Percentiles rank a stretch among this genome's conserved stretches.
Evolutionary conservation across 2,797 vertebrate genomes (phyloP).

Genomic region (Eulemur coronatus): DNA sequence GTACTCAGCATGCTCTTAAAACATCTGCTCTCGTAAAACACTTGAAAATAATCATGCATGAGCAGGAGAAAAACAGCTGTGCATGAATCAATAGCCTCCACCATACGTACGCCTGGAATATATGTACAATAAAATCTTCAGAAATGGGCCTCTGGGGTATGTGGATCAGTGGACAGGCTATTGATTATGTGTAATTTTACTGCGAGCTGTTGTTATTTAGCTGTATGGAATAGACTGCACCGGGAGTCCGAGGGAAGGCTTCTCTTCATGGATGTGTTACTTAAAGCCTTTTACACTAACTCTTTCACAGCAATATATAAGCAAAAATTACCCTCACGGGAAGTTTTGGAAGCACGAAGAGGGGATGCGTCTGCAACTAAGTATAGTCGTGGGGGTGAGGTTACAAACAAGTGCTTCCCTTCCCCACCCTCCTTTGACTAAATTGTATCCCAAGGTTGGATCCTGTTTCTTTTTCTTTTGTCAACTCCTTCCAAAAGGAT

Average conservation of each 20-base stretch:
- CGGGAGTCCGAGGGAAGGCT: not conserved
- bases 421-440: not conserved
- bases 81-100: slow-evolving; percentile 23
- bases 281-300: slow-evolving; percentile 30
- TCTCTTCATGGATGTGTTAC: not conserved
- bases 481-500: not conserved
- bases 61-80: slow-evolving; percentile 49
- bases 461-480: not conserved
- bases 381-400: not conserved
- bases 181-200: slow-evolving; percentile 51
- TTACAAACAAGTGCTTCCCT: not conserved
- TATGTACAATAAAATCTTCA: slow-evolving; percentile 15
- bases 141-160: slow-evolving; percentile 27
- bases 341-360: not conserved
- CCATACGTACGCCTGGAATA: not conserved
- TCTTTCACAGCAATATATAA: not conserved
- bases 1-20: slow-evolving; percentile 56
- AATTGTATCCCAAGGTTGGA: not conserved
- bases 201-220: slow-evolving; percentile 50
- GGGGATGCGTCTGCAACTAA: not conserved
- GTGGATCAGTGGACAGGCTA: not conserved
- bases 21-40: slow-evolving; percentile 67
- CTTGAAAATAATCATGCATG: slow-evolving; percentile 45
- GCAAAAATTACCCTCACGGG: slow-evolving; percentile 9
- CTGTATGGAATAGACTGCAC: not conserved